A percentile compares a stretch with the other conserved stretches of the same genome.
These are phyloP conservation scores for Acarapis woodi DNA, from an alignment of 1,140 invertebrate genomes.

Conservation along the genomic window DNA sequence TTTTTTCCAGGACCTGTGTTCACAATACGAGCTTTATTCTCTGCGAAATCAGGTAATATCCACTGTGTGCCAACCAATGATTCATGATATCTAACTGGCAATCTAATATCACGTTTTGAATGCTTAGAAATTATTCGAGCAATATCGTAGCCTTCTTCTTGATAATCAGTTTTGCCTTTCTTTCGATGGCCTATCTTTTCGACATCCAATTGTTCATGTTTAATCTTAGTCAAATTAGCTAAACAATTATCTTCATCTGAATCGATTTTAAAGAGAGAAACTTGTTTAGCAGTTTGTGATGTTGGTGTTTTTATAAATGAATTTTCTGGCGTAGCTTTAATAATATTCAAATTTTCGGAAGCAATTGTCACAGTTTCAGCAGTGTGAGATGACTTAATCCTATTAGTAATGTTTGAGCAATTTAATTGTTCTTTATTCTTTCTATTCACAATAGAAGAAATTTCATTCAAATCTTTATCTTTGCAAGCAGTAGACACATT, in stretches of 20 bases:
- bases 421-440: no score
- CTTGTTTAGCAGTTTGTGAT: not conserved
- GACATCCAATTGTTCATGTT: not conserved
- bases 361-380: no score
- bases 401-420: no score
- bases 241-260: not conserved
- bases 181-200: not conserved
- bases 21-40: no score
- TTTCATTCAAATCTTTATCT: no score
- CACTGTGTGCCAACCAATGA: constrained; percentile 4
- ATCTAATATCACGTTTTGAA: constrained; percentile 6
- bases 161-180: not conserved
- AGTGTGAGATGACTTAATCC: no score
- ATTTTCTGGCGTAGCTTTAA: no score
- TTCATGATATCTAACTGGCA: constrained; percentile 5
- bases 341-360: no score
- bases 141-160: not conserved
- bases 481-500: no score
- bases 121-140: not conserved
- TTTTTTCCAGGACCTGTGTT: no score
- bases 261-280: not conserved
- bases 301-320: not conserved
- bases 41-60: constrained; percentile 4
- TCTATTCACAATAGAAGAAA: no score
- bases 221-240: not conserved